phyloP scores from a whole-genome alignment of 2,888 invertebrate species.

The Epistrophella euchroma region DNA sequence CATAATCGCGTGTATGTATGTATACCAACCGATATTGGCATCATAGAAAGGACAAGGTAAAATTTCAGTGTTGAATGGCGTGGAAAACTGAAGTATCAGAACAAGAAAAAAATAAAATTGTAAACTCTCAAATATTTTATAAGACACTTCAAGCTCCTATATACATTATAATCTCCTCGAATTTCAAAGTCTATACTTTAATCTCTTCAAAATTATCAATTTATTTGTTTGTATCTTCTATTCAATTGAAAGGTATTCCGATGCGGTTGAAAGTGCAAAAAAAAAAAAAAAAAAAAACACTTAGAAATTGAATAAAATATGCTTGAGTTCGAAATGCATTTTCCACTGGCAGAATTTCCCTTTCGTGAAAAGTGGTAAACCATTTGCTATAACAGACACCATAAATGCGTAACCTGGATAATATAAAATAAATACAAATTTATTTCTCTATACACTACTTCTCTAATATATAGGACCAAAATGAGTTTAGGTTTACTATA shows the following conservation, averaged over 20 bases:
- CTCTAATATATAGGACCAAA: background rate
- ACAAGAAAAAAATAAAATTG: no score
- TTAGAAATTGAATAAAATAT: conserved; percentile 14
- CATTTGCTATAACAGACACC: conserved; percentile 29
- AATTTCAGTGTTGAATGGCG: no score
- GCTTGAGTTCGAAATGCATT: background rate
- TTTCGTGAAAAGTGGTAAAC: conserved; percentile 28
- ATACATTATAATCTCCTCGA: no score
- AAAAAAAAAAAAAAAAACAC: conserved; percentile 13
- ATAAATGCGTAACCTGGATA: conserved; percentile 25
- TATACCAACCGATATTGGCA: no score
- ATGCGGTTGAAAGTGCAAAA: background rate
- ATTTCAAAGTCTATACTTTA: no score
- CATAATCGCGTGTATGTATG: no score
- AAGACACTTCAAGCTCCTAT: no score
- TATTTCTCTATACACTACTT: background rate
- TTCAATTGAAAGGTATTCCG: background rate
- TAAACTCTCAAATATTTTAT: no score
- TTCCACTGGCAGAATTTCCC: background rate
- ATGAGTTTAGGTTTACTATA: conserved; percentile 9
- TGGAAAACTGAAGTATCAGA: no score
- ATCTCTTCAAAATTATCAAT: background rate
- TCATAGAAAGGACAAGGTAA: no score
- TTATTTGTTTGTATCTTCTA: background rate
- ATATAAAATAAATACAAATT: conserved; percentile 30